phyloP scores from a whole-genome alignment of 2,113 vertebrate species.

The Hippocampus barbouri region DNA sequence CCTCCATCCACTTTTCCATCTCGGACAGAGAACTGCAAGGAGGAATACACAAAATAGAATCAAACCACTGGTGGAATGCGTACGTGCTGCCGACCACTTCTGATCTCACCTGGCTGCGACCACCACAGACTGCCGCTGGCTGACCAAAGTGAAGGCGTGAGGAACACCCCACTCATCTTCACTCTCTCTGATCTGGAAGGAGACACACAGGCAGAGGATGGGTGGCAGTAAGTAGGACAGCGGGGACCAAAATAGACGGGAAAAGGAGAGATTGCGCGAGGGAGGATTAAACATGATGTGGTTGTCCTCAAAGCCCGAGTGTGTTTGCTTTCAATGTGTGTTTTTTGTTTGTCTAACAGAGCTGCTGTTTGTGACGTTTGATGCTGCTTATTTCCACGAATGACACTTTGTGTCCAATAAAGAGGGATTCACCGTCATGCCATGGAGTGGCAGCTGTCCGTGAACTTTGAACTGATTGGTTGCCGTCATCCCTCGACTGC shows the following conservation, averaged over 20 bases:
- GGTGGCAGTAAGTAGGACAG: conserved; percentile 51
- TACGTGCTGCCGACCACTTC: conserved; percentile 3
- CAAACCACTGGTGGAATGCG: not conserved
- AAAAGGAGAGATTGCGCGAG: conserved; percentile 24
- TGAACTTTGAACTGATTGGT: conserved; percentile 97
- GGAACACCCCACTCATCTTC: conserved; percentile 97
- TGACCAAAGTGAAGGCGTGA: conserved; percentile 88
- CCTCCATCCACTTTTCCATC: conserved; percentile 95
- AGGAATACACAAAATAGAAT: conserved; percentile 4
- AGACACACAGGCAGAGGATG: conserved; percentile 36
- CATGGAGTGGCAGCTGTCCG: conserved; percentile 85
- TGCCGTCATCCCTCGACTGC: conserved; percentile 88
- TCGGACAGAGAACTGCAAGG: conserved; percentile 76
- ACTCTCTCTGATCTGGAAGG: conserved; percentile 85
- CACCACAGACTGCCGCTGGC: conserved; percentile 87
- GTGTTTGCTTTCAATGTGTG: conserved; percentile 1
- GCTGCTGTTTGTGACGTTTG: conserved; percentile 26
- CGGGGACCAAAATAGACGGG: conserved; percentile 47
- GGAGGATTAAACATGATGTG: conserved; percentile 19
- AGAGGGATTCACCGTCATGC: conserved; percentile 84
- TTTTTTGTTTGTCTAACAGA: conserved; percentile 10
- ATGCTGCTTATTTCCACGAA: conserved; percentile 29
- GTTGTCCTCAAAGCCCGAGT: conserved; percentile 15
- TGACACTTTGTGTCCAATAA: conserved; percentile 10
- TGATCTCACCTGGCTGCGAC: conserved; percentile 88